A percentile compares a stretch with the other conserved stretches of the same genome.
Evolutionary conservation across 35 echinoderm and acorn worm genomes (phyloP).

Genomic region (Lytechinus variegatus): DNA sequence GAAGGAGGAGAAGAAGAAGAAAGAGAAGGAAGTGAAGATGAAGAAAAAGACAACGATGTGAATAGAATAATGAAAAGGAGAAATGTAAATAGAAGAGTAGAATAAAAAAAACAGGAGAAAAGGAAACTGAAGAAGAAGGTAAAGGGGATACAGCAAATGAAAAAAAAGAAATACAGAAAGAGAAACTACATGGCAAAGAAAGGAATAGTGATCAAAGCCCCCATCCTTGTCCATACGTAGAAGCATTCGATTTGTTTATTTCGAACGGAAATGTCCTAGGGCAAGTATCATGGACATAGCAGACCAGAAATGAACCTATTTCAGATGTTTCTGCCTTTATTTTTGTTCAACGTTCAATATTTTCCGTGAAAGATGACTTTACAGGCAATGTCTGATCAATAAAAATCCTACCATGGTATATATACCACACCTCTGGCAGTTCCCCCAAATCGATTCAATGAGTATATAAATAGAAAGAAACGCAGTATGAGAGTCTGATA

Average conservation of each 20-base stretch:
- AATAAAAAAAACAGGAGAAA: no score
- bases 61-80: no score
- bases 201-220: no score
- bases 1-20: no score
- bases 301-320: neutral
- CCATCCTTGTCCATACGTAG: no score
- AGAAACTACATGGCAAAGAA: no score
- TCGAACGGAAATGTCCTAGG: neutral
- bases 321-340: neutral
- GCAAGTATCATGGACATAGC: neutral
- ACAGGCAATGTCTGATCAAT: neutral
- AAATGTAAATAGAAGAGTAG: no score
- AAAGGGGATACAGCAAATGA: no score
- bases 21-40: no score
- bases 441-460: neutral
- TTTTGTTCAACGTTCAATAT: neutral
- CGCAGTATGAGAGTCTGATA: neutral
- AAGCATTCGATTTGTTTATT: neutral
- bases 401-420: neutral
- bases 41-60: no score
- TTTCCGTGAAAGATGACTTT: neutral
- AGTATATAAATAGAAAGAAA: neutral
- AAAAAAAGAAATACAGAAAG: no score
- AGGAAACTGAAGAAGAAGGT: no score
- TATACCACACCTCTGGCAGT: neutral